phyloP scores from a whole-genome alignment of 2,113 vertebrate species.

The Xerus inauris region DNA sequence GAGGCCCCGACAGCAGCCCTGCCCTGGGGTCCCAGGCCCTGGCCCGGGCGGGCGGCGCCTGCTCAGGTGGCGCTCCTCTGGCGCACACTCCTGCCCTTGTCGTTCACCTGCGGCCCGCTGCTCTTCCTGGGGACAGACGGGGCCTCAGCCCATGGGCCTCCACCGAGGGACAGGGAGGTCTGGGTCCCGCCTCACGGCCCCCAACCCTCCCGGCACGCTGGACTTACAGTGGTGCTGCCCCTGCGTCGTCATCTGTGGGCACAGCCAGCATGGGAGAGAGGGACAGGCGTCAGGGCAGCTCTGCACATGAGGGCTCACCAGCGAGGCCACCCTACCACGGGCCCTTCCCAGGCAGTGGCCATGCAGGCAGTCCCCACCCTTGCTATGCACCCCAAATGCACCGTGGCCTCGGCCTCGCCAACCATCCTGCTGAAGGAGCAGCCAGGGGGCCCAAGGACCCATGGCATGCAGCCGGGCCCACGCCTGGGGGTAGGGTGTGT shows the following conservation, averaged over 20 bases:
- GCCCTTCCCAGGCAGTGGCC: not conserved
- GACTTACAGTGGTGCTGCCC: conserved; percentile 96
- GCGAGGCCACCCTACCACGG: no score
- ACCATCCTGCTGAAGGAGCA: rapidly evolving
- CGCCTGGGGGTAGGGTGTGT: no score
- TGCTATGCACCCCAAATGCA: not conserved
- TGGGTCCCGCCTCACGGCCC: not conserved
- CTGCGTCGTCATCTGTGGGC: conserved; percentile 93
- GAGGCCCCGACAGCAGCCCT: not conserved
- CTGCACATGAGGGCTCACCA: no score
- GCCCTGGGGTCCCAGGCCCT: not conserved
- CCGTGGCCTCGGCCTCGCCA: not conserved
- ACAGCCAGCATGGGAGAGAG: not conserved
- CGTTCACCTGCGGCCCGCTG: conserved; percentile 88
- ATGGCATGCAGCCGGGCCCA: not conserved
- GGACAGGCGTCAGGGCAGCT: not conserved
- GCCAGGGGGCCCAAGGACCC: not conserved
- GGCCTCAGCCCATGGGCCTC: not conserved
- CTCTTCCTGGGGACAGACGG: conserved; percentile 89
- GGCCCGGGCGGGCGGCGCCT: no score
- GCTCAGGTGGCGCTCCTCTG: conserved; percentile 95
- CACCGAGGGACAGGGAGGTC: not conserved
- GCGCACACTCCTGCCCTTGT: conserved; percentile 95
- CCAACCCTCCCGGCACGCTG: rapidly evolving
- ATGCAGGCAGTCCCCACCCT: not conserved